These are phyloP conservation scores for Agrochola litura DNA, from an alignment of 2,888 invertebrate species.

Conservation along the genomic window DNA sequence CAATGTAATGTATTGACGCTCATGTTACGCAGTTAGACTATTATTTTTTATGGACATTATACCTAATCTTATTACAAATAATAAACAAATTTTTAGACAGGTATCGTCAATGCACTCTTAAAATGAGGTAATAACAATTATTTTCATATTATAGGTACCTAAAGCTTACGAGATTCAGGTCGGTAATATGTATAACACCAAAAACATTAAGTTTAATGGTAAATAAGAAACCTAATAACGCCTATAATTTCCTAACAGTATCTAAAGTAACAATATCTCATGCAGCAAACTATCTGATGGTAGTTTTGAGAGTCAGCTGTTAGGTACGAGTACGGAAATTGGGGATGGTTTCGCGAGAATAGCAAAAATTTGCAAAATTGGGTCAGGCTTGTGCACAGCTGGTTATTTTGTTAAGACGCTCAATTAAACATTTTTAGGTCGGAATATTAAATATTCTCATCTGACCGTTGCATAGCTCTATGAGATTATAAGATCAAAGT, in stretches of 20 bases:
- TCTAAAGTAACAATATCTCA: slow-evolving; percentile 40
- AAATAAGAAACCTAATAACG: slow-evolving; percentile 1
- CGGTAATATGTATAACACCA: background rate
- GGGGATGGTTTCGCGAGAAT: slow-evolving; percentile 44
- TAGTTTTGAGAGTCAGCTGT: slow-evolving; percentile 62
- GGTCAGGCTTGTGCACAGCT: slow-evolving; percentile 59
- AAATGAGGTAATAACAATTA: background rate
- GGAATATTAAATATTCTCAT: slow-evolving; percentile 26
- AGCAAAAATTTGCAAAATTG: slow-evolving; percentile 61
- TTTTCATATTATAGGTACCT: background rate
- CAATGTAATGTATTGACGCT: slow-evolving; percentile 21
- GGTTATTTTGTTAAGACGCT: slow-evolving; percentile 50
- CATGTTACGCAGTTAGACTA: slow-evolving; percentile 11
- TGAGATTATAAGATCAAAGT: background rate
- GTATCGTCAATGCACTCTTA: background rate
- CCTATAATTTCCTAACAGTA: slow-evolving; percentile 13
- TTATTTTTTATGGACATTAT: background rate
- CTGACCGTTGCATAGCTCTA: background rate
- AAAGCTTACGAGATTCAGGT: background rate
- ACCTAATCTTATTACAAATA: background rate
- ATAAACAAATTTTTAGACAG: background rate
- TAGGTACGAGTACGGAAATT: slow-evolving; percentile 47
- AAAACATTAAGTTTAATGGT: slow-evolving; percentile 7
- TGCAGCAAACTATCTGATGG: slow-evolving; percentile 44
- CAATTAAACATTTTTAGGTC: slow-evolving; percentile 46